phyloP scores from a whole-genome alignment of 2,113 vertebrate genomes.

The Bufo bufo region DNA sequence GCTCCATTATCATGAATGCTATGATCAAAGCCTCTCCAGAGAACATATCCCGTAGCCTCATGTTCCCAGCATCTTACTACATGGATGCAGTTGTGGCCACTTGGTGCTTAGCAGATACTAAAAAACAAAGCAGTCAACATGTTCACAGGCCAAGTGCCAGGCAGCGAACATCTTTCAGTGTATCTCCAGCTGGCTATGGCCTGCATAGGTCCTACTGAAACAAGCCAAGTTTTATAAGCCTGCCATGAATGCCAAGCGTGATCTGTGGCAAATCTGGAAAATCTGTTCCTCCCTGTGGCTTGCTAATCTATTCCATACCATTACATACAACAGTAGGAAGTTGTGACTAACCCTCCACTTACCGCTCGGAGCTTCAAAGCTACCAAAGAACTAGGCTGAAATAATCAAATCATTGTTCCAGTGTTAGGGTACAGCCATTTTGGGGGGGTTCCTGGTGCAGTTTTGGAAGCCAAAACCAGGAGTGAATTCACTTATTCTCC shows the following conservation, averaged over 20 bases:
- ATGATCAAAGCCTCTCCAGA: not conserved
- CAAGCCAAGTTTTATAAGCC: not conserved
- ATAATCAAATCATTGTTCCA: not conserved
- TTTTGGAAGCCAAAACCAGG: too few species aligned
- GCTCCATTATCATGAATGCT: not conserved
- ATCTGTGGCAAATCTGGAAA: constrained; percentile 12
- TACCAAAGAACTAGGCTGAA: not conserved
- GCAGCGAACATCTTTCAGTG: constrained; percentile 9
- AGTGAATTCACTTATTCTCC: too few species aligned
- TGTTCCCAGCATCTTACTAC: constrained; percentile 1
- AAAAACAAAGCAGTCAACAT: constrained; percentile 25
- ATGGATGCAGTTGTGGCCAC: not conserved
- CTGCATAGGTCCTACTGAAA: constrained; percentile 39
- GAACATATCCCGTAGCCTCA: not conserved
- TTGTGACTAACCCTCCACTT: not conserved
- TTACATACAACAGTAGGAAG: not conserved
- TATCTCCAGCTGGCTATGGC: constrained; percentile 32
- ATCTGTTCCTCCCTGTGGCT: not conserved
- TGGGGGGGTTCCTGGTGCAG: too few species aligned
- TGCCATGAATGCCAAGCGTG: not conserved
- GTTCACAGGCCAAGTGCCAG: constrained; percentile 10
- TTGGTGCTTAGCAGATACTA: constrained; percentile 22
- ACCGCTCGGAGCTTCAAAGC: not conserved
- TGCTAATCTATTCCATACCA: not conserved
- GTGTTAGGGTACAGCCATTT: not conserved